Conservation (phyloP, 2,113 vertebrate species). For the Eleginops maclovinus region DNA sequence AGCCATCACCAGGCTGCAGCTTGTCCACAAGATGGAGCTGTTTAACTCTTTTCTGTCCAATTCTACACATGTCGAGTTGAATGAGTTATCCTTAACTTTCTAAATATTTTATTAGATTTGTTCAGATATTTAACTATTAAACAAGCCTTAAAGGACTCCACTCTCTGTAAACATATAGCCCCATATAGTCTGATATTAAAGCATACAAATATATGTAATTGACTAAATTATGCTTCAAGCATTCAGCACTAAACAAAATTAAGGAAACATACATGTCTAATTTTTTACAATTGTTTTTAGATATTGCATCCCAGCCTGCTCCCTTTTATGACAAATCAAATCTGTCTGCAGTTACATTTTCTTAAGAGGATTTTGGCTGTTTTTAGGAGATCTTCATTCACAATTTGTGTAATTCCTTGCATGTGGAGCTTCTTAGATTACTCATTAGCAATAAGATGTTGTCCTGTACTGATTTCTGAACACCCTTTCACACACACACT, state of each 20-base stretch:
- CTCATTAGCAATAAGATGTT: slow-evolving; percentile 1
- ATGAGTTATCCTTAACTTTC: neutral
- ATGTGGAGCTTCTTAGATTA: neutral
- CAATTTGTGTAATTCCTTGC: neutral
- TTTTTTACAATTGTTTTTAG: neutral
- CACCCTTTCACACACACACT: slow-evolving; percentile 18
- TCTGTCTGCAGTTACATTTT: neutral
- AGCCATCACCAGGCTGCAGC: neutral
- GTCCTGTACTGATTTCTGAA: neutral
- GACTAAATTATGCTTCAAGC: neutral
- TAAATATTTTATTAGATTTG: neutral
- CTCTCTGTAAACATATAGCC: neutral
- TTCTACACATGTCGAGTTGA: neutral
- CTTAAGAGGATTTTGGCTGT: neutral
- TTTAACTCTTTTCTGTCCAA: neutral
- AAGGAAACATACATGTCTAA: too few relatives aligned
- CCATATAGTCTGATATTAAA: neutral
- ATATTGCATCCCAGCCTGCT: neutral
- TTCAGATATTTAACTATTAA: neutral
- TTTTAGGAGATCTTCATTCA: neutral
- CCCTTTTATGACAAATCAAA: neutral
- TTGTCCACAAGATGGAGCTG: slow-evolving; percentile 17
- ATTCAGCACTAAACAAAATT: neutral
- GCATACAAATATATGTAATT: neutral
- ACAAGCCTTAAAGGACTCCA: neutral